These are phyloP conservation scores for Augiades crinisus DNA, from an alignment of 2,888 invertebrate genomes.

Conservation along the genomic window DNA sequence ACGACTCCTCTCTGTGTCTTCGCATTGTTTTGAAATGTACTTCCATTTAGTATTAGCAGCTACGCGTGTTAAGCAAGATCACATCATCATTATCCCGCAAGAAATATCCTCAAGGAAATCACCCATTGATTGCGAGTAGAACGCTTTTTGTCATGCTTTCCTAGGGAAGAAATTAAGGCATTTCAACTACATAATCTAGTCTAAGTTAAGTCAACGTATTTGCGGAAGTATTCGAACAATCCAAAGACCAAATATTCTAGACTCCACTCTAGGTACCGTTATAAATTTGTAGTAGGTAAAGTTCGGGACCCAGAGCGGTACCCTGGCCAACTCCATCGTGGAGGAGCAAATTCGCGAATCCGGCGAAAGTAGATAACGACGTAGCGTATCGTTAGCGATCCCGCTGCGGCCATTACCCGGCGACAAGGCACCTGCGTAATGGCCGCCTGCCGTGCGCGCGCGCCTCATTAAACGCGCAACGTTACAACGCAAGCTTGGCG, in stretches of 20 bases:
- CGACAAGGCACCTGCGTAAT: constrained; percentile 43
- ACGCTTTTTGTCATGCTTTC: no score
- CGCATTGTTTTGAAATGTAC: constrained; percentile 24
- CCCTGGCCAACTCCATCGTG: constrained; percentile 12
- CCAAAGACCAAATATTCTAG: no score
- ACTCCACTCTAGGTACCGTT: no score
- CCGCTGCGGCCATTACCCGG: constrained; percentile 27
- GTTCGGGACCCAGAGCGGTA: not conserved
- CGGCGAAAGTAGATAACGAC: constrained; percentile 23
- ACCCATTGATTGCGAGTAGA: no score
- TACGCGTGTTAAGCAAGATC: constrained; percentile 12
- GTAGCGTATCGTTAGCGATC: constrained; percentile 26
- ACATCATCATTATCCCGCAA: not conserved
- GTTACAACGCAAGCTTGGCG: constrained; percentile 16
- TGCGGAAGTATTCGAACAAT: no score
- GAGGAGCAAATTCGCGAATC: constrained; percentile 15
- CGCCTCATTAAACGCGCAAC: constrained; percentile 50
- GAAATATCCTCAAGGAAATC: not conserved
- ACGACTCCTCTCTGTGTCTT: constrained; percentile 17
- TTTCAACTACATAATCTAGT: no score
- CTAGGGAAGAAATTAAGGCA: no score
- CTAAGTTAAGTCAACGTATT: no score
- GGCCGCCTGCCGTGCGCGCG: constrained; percentile 57
- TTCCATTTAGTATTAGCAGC: constrained; percentile 23
- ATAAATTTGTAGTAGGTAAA: not conserved